Evolutionary conservation across 2,888 invertebrate genomes (phyloP), one percentile per base, ranked within the genome.

Genomic region (Nemotelus nigrinus): DNA sequence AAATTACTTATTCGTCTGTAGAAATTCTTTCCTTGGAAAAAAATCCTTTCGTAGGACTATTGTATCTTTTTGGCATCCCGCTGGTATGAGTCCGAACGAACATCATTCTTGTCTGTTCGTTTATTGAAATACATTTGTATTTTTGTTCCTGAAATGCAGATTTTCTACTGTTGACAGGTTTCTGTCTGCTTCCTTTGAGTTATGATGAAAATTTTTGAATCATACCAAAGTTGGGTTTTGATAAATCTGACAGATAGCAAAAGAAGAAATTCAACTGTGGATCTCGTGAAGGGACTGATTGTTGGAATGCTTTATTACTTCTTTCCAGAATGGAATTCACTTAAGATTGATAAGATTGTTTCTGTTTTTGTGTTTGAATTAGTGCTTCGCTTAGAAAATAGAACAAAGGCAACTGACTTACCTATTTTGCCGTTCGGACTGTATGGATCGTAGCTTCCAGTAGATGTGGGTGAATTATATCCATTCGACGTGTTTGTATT

Each of bases 391-490:
- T 25, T 25, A 25, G 25, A 25, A 25, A 25, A 25, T 25, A 25
- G 25, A 25, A 25, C 0, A 25, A 25, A 25, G 25, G 25, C 25
- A 25, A 25, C 25, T 4, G 10, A 77, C 93, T 92, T 83, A 95
- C 95, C 94, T 90, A 94, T 91, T 91, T 95, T 95, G 84, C 94
- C 94, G 88, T 94, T 94, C 81, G 95, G 95, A 89, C 95, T 95
- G 87, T 95, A 95, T 2, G 95, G 94, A 83, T 95, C 95, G 89
- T 95, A 96, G 91, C 95, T 95, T 87, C 94, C 92, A 39, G 94
- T 93, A 76, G 94, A 95, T 89, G 95, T 91, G 41, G 95, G 95
- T 82, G 95, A 95, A 74, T 94, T 93, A 87, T 95, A 96, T 77
- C 95, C 95, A 83, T 94, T 94, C 57, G 87, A 86, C 84, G 86